Percentiles rank a stretch among this genome's conserved stretches.
Evolutionary conservation across 2,888 invertebrate genomes (phyloP).

Genomic region (Sclerodermus sp.): DNA sequence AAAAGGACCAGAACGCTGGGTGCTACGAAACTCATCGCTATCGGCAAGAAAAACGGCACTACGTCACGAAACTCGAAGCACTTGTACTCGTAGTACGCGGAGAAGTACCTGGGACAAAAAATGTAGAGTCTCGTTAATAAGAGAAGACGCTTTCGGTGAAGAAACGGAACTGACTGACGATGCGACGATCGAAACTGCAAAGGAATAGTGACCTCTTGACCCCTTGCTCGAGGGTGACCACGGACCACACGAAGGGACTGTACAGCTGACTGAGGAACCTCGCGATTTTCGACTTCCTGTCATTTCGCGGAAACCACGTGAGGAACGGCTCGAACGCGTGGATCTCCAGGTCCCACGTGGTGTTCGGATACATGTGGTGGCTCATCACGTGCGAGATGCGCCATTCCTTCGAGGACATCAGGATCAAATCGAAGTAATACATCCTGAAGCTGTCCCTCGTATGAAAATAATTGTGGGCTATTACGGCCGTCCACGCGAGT

Average conservation of each 20-base stretch:
- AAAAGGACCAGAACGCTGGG: constrained; percentile 50
- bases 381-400: constrained; percentile 75
- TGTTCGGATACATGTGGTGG: constrained; percentile 79
- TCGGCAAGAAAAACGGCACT: constrained; percentile 55
- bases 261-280: constrained; percentile 62
- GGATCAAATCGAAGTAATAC: constrained; percentile 73
- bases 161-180: not conserved
- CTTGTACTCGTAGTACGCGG: constrained; percentile 20
- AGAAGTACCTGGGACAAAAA: constrained; percentile 36
- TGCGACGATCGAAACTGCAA: not conserved
- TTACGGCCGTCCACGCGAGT: constrained; percentile 64
- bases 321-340: constrained; percentile 70
- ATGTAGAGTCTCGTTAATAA: constrained; percentile 1
- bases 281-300: constrained; percentile 60
- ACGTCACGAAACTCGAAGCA: constrained; percentile 40
- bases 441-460: constrained; percentile 75
- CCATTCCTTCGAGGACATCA: constrained; percentile 72
- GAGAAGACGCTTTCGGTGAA: not conserved
- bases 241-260: constrained; percentile 58
- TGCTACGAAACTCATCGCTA: constrained; percentile 55
- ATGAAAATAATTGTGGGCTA: constrained; percentile 79
- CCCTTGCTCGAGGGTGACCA: constrained; percentile 52
- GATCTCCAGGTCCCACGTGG: constrained; percentile 73
- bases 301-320: constrained; percentile 64
- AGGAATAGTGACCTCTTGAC: constrained; percentile 58